phyloP scores from a whole-genome alignment of 2,113 vertebrate species.

The Cervus canadensis region DNA sequence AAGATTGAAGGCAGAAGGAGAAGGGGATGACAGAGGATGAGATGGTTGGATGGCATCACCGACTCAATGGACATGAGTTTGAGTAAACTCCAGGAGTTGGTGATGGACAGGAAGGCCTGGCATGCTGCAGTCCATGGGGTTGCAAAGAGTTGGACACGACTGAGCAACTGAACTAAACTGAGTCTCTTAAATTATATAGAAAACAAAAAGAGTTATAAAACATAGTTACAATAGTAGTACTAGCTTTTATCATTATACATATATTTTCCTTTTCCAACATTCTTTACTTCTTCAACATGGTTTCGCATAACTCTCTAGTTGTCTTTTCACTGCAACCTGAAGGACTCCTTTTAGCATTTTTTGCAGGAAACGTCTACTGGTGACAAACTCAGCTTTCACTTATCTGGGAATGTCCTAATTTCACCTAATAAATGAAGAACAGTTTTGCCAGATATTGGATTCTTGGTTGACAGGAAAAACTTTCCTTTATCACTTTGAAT shows the following conservation, averaged over 20 bases:
- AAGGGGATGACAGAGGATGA: neutral
- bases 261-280: neutral
- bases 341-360: neutral
- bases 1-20: neutral
- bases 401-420: neutral
- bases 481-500: neutral
- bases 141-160: neutral
- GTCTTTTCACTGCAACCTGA: neutral
- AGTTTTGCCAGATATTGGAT: neutral
- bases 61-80: neutral
- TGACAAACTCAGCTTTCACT: neutral
- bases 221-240: neutral
- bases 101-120: neutral
- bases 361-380: neutral
- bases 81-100: neutral
- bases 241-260: neutral
- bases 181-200: neutral
- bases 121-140: neutral
- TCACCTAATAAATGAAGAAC: neutral
- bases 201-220: neutral
- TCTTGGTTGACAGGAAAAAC: neutral
- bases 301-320: neutral
- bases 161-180: neutral
- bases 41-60: neutral
- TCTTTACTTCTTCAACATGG: neutral